Evolutionary conservation across 2,113 vertebrate species (phyloP), one percentile per base, ranked within the genome.

Genomic region (Butorides virescens): DNA sequence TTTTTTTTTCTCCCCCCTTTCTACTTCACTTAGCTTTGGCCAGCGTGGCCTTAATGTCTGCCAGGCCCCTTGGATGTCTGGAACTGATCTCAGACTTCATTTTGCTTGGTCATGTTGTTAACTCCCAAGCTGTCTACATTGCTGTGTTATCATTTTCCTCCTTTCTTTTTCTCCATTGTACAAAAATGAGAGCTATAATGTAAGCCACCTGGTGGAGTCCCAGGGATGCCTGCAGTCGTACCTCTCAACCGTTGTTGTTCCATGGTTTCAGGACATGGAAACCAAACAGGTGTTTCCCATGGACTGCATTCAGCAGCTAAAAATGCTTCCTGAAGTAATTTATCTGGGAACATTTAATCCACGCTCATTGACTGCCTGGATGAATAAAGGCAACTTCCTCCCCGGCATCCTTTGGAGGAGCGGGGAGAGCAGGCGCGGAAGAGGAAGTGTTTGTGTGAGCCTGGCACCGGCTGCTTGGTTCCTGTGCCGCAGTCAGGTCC

Each of bases 271-370:
- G 95, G 85, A 86, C 47, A 0, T 67, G 67, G 79, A 88, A 34
- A 23, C 30, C 77, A 61, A 7, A 1, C 95, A 94, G 96, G 88
- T 95, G 93, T 90, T 97, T 96, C 92, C 96, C 90, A 77, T 58
- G 39, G 78, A 1, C 90, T 62, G 15, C 23, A 10, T 7, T 90
- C 62, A 80, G 81, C 90, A 83, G 87, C 88, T 76, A 1, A 27
- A 91, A 77, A 42, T 52, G 76, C 61, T 94, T 96, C 96, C 96
- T 94, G 95, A 3, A 55, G 47, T n/a, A 2, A 66, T 66, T 94
- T 59, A 65, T 52, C 34, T 0, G 17, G 93, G 44, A 90, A 49
- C 59, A 5, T 50, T 79, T 39, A 25, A 34, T 42, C 50, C 79
- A 10, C 0, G 2, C 39, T 92, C 81, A 9, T 5, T 62, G 87